phyloP scores from a whole-genome alignment of 2,888 invertebrate genomes.

The Leucophenga maculata region DNA sequence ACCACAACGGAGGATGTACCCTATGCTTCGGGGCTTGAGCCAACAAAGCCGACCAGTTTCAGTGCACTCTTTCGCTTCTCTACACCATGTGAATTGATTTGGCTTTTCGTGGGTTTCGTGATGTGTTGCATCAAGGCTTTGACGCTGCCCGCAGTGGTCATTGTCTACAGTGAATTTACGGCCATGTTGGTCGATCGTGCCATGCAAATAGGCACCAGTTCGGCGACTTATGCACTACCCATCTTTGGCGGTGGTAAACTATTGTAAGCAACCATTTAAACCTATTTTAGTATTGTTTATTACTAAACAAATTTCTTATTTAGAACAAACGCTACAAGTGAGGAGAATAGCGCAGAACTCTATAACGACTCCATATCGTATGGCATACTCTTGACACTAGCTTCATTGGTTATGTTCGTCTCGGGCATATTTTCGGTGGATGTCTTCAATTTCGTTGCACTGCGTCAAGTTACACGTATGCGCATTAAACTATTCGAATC shows the following conservation, averaged over 20 bases:
- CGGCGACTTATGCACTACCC: slow-evolving; percentile 75
- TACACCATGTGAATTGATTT: slow-evolving; percentile 75
- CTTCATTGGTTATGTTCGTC: slow-evolving; percentile 77
- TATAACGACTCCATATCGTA: slow-evolving; percentile 80
- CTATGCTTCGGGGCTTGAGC: slow-evolving; percentile 57
- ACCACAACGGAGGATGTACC: slow-evolving; percentile 53
- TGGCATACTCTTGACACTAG: slow-evolving; percentile 76
- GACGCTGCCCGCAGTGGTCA: slow-evolving; percentile 79
- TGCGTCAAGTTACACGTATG: slow-evolving; percentile 78
- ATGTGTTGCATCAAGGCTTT: slow-evolving; percentile 77
- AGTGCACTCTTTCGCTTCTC: slow-evolving; percentile 75
- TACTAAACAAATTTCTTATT: not conserved
- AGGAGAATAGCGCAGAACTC: slow-evolving; percentile 76
- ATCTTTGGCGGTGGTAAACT: slow-evolving; percentile 79
- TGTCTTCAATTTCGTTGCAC: slow-evolving; percentile 78
- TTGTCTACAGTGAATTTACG: slow-evolving; percentile 83
- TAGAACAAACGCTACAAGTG: slow-evolving; percentile 74
- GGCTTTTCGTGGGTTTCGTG: slow-evolving; percentile 75
- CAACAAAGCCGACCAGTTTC: slow-evolving; percentile 59
- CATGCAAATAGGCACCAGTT: slow-evolving; percentile 75
- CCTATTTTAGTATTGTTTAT: no score
- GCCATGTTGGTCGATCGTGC: slow-evolving; percentile 80
- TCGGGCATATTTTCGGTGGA: slow-evolving; percentile 79
- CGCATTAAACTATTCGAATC: slow-evolving; percentile 77
- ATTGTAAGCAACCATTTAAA: slow-evolving; percentile 71